Evolutionary conservation across 1,140 invertebrate genomes (phyloP).

Genomic region (Papilio xuthus): DNA sequence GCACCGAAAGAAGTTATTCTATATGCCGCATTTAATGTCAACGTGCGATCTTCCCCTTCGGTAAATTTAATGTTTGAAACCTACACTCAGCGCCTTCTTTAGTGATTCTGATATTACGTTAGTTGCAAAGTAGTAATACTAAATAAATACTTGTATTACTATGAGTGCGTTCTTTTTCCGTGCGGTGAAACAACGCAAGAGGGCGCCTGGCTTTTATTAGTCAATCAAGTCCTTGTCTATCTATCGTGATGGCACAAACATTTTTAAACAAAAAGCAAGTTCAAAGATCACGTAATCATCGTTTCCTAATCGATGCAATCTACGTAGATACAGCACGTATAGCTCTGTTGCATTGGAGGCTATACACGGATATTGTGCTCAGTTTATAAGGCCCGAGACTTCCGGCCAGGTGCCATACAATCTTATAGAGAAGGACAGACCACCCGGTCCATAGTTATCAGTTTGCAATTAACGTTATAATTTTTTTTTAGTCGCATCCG

Average conservation of each 20-base stretch:
- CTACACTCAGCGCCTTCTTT: no score
- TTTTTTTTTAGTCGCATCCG: conserved; percentile 20
- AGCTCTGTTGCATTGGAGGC: conserved; percentile 9
- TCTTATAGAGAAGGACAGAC: conserved; percentile 13
- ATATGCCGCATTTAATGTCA: no score
- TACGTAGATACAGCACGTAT: conserved; percentile 35
- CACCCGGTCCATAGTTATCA: conserved; percentile 29
- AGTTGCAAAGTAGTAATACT: no score
- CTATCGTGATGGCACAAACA: neutral
- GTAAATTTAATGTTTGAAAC: no score
- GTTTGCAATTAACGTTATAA: conserved; percentile 15
- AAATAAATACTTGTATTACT: no score
- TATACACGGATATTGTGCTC: conserved; percentile 32
- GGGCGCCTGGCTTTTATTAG: neutral
- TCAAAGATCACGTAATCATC: conserved; percentile 36
- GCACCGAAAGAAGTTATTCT: neutral
- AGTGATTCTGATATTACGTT: no score
- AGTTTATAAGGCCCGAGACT: conserved; percentile 28
- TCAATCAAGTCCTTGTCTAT: conserved; percentile 17
- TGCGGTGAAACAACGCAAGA: neutral
- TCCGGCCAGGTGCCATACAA: conserved; percentile 29
- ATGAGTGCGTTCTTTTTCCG: neutral
- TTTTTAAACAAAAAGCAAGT: conserved; percentile 36
- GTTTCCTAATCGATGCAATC: conserved; percentile 37
- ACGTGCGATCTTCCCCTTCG: no score